Conservation (phyloP, 1,140 invertebrate species). For the Tachypleus tridentatus region DNA sequence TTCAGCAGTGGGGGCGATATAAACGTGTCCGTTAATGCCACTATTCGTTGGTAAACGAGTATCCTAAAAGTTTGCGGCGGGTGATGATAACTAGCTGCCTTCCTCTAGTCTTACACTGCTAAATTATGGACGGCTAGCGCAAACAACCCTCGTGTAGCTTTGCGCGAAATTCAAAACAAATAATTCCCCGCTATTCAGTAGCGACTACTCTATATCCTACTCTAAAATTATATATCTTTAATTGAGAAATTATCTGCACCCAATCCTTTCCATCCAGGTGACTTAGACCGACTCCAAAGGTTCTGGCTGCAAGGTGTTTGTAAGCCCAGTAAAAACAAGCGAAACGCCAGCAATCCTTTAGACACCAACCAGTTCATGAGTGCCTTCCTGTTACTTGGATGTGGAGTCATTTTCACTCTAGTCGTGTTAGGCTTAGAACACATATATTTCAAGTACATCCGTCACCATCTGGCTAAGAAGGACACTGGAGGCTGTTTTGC, state of each 20-base stretch:
- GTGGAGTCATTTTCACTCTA: conserved; percentile 77
- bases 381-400: conserved; percentile 88
- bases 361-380: conserved; percentile 95
- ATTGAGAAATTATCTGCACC: no score
- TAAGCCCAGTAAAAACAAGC: conserved; percentile 77
- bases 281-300: conserved; percentile 81
- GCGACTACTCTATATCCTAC: no score
- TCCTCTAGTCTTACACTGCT: no score
- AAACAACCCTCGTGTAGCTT: no score
- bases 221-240: conserved; percentile 10
- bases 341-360: conserved; percentile 59
- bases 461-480: conserved; percentile 77
- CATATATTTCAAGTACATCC: conserved; percentile 78
- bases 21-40: no score
- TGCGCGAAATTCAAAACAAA: no score
- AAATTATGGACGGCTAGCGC: no score
- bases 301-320: conserved; percentile 98
- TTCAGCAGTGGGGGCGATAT: no score
- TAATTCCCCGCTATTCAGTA: no score
- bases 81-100: no score
- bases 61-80: no score
- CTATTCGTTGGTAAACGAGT: no score
- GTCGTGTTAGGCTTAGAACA: conserved; percentile 76
- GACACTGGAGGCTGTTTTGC: conserved; percentile 78
- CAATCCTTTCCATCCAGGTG: conserved; percentile 41